phyloP scores from a whole-genome alignment of 2,113 vertebrate species.

The Tetraodon nigroviridis region DNA sequence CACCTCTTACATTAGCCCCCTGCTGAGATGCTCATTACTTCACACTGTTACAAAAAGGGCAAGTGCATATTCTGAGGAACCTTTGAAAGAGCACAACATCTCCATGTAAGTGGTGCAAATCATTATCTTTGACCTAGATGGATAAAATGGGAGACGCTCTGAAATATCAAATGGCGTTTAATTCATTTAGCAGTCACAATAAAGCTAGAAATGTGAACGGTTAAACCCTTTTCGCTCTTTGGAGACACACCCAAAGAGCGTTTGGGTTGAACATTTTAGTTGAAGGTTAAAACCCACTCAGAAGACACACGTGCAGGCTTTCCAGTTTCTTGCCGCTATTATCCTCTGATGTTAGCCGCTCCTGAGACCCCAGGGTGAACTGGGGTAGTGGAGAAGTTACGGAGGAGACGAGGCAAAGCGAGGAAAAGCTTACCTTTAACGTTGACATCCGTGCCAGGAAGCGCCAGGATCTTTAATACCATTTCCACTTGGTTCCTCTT shows the following conservation, averaged over 20 bases:
- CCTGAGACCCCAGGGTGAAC: constrained; percentile 36
- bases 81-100: constrained; percentile 45
- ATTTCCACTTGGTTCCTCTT: constrained; percentile 89
- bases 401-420: constrained; percentile 15
- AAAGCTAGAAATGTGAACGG: constrained; percentile 49
- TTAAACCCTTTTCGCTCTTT: constrained; percentile 40
- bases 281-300: constrained; percentile 66
- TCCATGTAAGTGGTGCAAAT: constrained; percentile 39
- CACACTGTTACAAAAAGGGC: constrained; percentile 3
- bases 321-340: constrained; percentile 30
- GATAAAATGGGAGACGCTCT: constrained; percentile 29
- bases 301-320: constrained; percentile 43
- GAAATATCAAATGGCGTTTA: constrained; percentile 50
- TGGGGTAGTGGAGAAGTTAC: constrained; percentile 30
- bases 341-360: constrained; percentile 36
- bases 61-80: constrained; percentile 34
- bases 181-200: constrained; percentile 33
- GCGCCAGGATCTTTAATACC: constrained; percentile 82
- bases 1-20: constrained; percentile 4
- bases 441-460: constrained; percentile 86
- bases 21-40: constrained; percentile 19
- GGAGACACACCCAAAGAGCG: constrained; percentile 72
- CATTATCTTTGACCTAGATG: constrained; percentile 55
- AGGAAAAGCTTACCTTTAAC: constrained; percentile 84
- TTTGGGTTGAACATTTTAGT: constrained; percentile 63